Evolutionary conservation across 23 tunicate genomes (phyloP), one percentile per base, ranked within the genome.

Genomic region (Halocynthia aurantium): DNA sequence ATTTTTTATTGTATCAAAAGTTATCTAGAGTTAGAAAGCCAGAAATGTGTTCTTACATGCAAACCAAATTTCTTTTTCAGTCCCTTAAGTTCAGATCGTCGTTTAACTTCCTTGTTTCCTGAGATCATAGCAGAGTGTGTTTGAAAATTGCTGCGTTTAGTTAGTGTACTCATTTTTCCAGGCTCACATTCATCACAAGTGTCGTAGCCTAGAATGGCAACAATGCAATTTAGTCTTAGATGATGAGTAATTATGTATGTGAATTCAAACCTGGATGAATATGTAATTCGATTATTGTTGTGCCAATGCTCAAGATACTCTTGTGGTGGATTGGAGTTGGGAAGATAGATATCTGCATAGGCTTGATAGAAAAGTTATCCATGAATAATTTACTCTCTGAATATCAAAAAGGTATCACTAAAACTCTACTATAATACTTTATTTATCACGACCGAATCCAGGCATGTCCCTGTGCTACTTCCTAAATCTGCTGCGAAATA

Each of bases 171-270:
- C 10, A 74, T 10, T n/a, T 74, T 62, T 12, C 78, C 78, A 51
- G 78, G 78, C 57, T 74, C 78, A 74, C 78, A 74, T 9, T 74
- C 78, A 54, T 74, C 62, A n/a, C 78, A 74, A 8, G 78, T 74
- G 2, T 74, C 78, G 56, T 74, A 74, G 20, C 78, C 76, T 72
- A 11, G 52, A 2, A 44, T 44, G 56, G 18, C 50, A 18, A 67
- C 12, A 22, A 18, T 67, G 72, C 11, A 22, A 2, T 18, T 67
- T n/a, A 31, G 44, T 31, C 44, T 31, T 31, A 31, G 44, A 31
- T 31, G 4, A 4, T 31, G 44, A 31, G 44, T 31, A 31, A 31
- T 31, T 0, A 31, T 31, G 44, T 31, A 31, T 31, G 44, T 31
- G 4, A 31, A 31, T 31, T 31, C 44, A 31, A 13, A 72, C 76